Conservation (phyloP, 2,888 invertebrate species). For the Augochlorella aurata region DNA sequence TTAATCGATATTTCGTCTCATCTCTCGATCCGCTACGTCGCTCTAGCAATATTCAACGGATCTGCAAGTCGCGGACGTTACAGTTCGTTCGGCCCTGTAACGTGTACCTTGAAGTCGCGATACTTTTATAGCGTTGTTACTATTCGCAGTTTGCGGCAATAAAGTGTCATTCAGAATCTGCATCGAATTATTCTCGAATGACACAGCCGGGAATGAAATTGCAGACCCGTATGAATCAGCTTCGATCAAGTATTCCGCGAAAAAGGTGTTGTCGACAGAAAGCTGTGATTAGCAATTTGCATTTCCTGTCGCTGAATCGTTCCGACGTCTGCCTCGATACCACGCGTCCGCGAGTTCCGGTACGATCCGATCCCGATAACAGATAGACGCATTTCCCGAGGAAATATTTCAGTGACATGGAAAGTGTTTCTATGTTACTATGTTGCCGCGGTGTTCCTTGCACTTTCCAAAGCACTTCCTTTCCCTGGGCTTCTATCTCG, state of each 20-base stretch:
- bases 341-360: too few relatives aligned
- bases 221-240: not conserved
- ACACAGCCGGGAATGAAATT: not conserved
- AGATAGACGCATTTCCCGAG: not conserved
- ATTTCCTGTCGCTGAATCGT: not conserved
- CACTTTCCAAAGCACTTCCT: slow-evolving; percentile 33
- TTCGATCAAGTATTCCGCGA: not conserved
- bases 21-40: too few relatives aligned
- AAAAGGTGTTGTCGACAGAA: not conserved
- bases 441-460: not conserved
- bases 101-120: too few relatives aligned
- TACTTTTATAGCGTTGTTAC: too few relatives aligned
- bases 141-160: not conserved
- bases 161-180: not conserved
- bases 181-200: not conserved
- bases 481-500: slow-evolving; percentile 12
- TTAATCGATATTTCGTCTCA: too few relatives aligned
- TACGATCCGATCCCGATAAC: too few relatives aligned
- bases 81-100: too few relatives aligned
- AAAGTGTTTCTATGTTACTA: not conserved
- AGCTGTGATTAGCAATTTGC: not conserved
- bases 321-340: not conserved
- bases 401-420: not conserved
- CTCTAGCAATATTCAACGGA: too few relatives aligned
- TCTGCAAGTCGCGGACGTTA: too few relatives aligned